phyloP scores from a whole-genome alignment of 2,888 invertebrate species.

The Drosophila neonasuta region DNA sequence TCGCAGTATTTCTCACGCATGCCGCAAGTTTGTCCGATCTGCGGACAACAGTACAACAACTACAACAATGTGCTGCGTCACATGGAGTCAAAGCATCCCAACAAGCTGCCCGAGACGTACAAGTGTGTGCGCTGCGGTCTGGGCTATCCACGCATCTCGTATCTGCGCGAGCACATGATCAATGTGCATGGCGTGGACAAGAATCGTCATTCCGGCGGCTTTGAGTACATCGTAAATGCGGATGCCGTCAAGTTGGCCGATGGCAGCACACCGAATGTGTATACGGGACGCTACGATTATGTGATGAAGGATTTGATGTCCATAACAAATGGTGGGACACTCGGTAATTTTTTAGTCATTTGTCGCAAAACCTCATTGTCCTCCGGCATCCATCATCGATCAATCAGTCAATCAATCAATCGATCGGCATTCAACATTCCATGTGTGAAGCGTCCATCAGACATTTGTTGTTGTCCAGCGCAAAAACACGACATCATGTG shows the following conservation, averaged over 20 bases:
- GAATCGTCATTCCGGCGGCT: constrained; percentile 79
- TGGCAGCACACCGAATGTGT: constrained; percentile 71
- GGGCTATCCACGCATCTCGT: constrained; percentile 81
- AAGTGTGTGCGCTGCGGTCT: constrained; percentile 81
- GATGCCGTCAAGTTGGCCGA: constrained; percentile 79
- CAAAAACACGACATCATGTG: too few relatives aligned
- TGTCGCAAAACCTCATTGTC: constrained; percentile 4
- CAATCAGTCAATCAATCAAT: too few relatives aligned
- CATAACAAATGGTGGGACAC: constrained; percentile 81
- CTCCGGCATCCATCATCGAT: not conserved
- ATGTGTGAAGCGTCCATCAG: too few relatives aligned
- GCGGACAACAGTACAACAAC: constrained; percentile 82
- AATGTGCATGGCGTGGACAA: constrained; percentile 80
- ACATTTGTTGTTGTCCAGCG: too few relatives aligned
- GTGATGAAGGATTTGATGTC: constrained; percentile 82
- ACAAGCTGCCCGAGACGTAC: constrained; percentile 82
- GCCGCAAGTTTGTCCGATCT: constrained; percentile 82
- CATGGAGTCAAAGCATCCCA: constrained; percentile 83
- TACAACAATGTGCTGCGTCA: constrained; percentile 82
- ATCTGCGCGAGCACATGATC: constrained; percentile 82
- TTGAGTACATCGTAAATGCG: constrained; percentile 80
- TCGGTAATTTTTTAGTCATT: constrained; percentile 69
- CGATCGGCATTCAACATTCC: too few relatives aligned
- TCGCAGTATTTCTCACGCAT: constrained; percentile 80
- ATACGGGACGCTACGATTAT: constrained; percentile 81